Evolutionary conservation across 2,113 vertebrate genomes (phyloP).

Genomic region (Gracilinanus agilis): DNA sequence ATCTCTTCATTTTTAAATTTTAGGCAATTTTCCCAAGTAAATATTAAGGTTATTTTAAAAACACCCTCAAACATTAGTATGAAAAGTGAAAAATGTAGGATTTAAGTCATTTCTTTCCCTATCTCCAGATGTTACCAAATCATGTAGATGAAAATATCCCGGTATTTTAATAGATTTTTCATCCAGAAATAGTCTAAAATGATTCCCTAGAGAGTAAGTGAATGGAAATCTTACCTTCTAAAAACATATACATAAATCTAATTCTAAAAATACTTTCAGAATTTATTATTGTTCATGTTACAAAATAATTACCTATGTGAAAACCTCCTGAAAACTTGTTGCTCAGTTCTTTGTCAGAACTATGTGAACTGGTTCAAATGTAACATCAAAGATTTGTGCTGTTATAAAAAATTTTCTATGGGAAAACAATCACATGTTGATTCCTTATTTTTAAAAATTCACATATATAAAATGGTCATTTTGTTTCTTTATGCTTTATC

Average conservation of each 20-base stretch:
- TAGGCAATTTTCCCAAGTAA: background rate
- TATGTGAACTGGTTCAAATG: slow-evolving; percentile 22
- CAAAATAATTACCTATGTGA: slow-evolving; percentile 7
- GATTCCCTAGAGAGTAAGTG: background rate
- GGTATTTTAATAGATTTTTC: background rate
- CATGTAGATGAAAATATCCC: background rate
- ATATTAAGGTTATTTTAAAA: background rate
- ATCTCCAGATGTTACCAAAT: background rate
- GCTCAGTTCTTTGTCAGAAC: slow-evolving; percentile 34
- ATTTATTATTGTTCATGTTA: slow-evolving; percentile 32
- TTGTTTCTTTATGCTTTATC: background rate
- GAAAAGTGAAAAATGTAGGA: background rate
- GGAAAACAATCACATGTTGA: slow-evolving; percentile 5
- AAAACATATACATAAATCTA: background rate
- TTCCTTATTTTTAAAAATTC: background rate
- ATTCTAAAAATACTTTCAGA: slow-evolving; percentile 25
- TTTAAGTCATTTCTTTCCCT: slow-evolving; percentile 23
- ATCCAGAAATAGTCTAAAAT: slow-evolving; percentile 36
- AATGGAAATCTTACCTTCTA: slow-evolving; percentile 17
- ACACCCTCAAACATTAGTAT: slow-evolving; percentile 1
- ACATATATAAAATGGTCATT: background rate
- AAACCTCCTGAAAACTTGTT: slow-evolving; percentile 16
- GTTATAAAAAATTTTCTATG: slow-evolving; percentile 2
- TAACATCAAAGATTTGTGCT: slow-evolving; percentile 4
- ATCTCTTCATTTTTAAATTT: background rate